These are phyloP conservation scores for Gasterosteus aculeatus DNA, from an alignment of 2,113 vertebrate genomes.

Conservation along the genomic window DNA sequence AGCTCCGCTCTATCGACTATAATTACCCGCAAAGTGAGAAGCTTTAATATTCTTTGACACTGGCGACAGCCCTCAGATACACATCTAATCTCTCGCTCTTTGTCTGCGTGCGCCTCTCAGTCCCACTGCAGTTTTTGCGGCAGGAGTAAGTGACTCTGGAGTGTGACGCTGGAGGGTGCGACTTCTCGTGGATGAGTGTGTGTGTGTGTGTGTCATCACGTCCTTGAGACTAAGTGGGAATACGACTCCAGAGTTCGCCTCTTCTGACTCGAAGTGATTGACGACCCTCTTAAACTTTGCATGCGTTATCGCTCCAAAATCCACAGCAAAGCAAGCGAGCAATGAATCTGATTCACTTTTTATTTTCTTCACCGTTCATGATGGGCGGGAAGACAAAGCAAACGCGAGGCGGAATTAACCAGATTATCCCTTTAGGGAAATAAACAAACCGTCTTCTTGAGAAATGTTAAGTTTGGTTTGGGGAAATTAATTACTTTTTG, in stretches of 20 bases:
- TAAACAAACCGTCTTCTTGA: neutral
- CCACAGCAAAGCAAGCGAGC: neutral
- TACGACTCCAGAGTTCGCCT: constrained; percentile 47
- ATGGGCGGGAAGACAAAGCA: neutral
- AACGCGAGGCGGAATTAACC: neutral
- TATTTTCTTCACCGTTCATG: neutral
- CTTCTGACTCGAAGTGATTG: constrained; percentile 47
- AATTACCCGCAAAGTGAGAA: constrained; percentile 77
- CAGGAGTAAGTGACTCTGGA: constrained; percentile 66
- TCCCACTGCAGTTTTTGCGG: constrained; percentile 62
- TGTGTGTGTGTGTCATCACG: constrained; percentile 50
- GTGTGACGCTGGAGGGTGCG: constrained; percentile 53
- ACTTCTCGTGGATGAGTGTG: constrained; percentile 54
- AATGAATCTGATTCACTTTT: neutral
- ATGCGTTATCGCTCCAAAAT: constrained; percentile 21
- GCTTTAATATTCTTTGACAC: constrained; percentile 77
- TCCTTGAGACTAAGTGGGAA: constrained; percentile 70
- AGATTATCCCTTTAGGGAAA: neutral
- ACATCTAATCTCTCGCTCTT: constrained; percentile 69
- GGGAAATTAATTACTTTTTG: neutral
- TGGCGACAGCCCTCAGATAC: constrained; percentile 65
- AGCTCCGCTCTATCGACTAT: constrained; percentile 72
- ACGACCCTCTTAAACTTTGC: constrained; percentile 28
- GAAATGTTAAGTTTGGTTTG: neutral
- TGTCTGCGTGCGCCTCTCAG: constrained; percentile 53